These are phyloP conservation scores for Mionectes olivaceus DNA, from an alignment of 2,797 vertebrate species.

Conservation along the genomic window DNA sequence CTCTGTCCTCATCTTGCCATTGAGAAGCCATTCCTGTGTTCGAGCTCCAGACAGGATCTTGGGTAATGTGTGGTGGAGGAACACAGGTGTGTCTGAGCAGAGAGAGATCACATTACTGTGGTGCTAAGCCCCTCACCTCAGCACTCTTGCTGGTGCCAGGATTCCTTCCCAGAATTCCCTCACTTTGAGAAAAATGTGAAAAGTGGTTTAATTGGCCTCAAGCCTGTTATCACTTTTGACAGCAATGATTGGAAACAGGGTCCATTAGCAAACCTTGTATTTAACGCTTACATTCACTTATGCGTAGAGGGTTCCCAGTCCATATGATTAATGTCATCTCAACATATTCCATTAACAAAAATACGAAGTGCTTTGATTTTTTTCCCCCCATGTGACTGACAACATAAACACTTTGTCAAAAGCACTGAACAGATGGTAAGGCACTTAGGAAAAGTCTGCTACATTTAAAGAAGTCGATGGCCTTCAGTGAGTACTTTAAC, in stretches of 20 bases:
- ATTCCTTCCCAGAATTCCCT: not conserved
- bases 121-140: not conserved
- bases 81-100: not conserved
- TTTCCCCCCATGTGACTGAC: not conserved
- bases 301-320: not conserved
- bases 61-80: accelerated
- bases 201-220: conserved; percentile 8
- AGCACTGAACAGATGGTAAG: conserved; percentile 42
- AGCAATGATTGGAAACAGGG: conserved; percentile 38
- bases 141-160: not conserved
- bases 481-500: not conserved
- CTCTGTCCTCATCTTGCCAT: not conserved
- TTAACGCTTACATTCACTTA: conserved; percentile 8
- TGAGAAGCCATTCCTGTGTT: not conserved
- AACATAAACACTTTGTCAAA: conserved; percentile 49
- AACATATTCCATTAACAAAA: conserved; percentile 46
- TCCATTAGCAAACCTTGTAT: not conserved
- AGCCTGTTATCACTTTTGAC: conserved; percentile 29
- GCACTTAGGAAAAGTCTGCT: conserved; percentile 30
- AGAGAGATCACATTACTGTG: accelerated
- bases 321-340: conserved; percentile 45
- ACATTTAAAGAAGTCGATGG: conserved; percentile 4
- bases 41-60: not conserved
- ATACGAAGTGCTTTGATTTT: not conserved
- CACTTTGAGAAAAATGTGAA: not conserved